Evolutionary conservation across 2,888 invertebrate genomes (phyloP).

Genomic region (Cactoblastis cactorum): DNA sequence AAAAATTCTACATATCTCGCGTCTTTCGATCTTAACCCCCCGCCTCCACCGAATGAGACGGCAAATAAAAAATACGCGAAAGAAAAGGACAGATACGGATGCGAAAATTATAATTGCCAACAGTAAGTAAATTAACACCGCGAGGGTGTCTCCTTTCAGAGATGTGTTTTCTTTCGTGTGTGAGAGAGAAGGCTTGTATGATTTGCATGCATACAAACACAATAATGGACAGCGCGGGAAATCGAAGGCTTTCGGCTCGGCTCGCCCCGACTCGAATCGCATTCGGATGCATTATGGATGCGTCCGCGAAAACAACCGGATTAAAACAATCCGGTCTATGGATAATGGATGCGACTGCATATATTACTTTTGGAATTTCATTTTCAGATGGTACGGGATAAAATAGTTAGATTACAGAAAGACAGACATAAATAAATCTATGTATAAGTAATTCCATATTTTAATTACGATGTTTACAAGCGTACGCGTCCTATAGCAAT

Average conservation of each 20-base stretch:
- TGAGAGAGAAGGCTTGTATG: constrained; percentile 46
- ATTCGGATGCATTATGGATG: constrained; percentile 55
- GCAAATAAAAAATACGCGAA: constrained; percentile 61
- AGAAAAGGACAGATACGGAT: constrained; percentile 64
- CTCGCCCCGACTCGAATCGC: constrained; percentile 54
- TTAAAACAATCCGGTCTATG: constrained; percentile 35
- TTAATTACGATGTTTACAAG: too few relatives aligned
- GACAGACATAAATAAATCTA: too few relatives aligned
- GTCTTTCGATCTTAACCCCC: constrained; percentile 68
- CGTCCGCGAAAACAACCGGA: constrained; percentile 17
- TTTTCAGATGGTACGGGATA: background rate
- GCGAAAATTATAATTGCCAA: constrained; percentile 79
- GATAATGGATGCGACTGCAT: constrained; percentile 17
- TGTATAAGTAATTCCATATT: too few relatives aligned
- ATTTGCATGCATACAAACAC: constrained; percentile 75
- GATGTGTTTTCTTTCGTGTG: constrained; percentile 27
- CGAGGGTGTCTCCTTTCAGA: constrained; percentile 45
- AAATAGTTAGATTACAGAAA: background rate
- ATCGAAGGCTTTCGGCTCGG: constrained; percentile 72
- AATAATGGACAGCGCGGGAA: constrained; percentile 69
- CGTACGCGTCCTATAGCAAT: too few relatives aligned
- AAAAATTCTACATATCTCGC: constrained; percentile 78
- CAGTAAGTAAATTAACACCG: constrained; percentile 78
- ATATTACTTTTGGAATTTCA: constrained; percentile 8
- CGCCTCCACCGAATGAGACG: constrained; percentile 52